These are phyloP conservation scores for Cepphus grylle DNA, from an alignment of 2,113 vertebrate genomes.

Conservation along the genomic window DNA sequence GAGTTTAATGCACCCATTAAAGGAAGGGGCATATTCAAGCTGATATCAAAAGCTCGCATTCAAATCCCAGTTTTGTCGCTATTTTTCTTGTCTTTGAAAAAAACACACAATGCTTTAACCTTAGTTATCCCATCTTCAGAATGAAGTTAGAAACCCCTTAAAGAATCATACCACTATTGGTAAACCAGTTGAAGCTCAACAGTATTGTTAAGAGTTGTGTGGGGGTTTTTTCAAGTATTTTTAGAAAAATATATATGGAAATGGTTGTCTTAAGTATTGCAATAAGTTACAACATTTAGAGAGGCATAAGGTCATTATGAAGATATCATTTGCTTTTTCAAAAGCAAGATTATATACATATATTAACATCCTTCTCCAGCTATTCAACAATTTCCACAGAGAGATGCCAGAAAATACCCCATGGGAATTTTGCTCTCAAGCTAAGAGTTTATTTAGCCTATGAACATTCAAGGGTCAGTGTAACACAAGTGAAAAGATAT, in stretches of 20 bases:
- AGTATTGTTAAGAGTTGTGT: not conserved
- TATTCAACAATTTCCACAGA: slow-evolving; percentile 6
- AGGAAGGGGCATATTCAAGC: not conserved
- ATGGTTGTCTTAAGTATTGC: not conserved
- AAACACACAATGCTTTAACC: not conserved
- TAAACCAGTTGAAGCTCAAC: not conserved
- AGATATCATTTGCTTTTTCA: not conserved
- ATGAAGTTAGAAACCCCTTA: not conserved
- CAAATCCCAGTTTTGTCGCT: not conserved
- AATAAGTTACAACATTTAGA: slow-evolving; percentile 10
- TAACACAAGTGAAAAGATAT: not conserved
- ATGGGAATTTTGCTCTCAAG: slow-evolving; percentile 19
- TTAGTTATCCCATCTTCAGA: not conserved
- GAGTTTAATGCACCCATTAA: not conserved
- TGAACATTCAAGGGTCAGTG: not conserved
- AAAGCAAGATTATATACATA: not conserved
- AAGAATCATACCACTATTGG: not conserved
- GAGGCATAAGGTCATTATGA: slow-evolving; percentile 6
- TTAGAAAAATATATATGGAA: slow-evolving; percentile 23
- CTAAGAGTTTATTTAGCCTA: not conserved
- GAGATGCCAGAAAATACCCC: not conserved
- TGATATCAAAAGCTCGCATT: not conserved
- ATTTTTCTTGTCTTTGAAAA: not conserved
- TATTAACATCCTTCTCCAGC: not conserved
- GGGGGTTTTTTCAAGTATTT: not conserved